Base-by-base conservation (phyloP, 2,888 invertebrate species). In the Andrena fulva region DNA sequence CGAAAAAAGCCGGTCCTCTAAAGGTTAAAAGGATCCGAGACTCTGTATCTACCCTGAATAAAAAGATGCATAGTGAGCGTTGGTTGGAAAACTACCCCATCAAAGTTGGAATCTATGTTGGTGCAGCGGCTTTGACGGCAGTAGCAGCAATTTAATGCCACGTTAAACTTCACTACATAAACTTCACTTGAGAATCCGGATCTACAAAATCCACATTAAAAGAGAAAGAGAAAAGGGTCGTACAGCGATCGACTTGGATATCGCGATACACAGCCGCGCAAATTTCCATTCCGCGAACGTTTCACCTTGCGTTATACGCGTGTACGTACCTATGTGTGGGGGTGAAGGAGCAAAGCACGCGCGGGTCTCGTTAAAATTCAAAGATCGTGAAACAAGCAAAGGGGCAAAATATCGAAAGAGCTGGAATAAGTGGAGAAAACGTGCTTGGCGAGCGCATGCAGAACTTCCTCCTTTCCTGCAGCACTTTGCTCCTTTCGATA, bases 351-450 rank as follows among this genome's bases (percentile, higher is more conserved):
- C 64, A 24, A 29, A 42, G 50, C 63, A 50, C 24, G n/a, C 60
- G 20, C 27, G 12, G 12, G 33, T 62, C 77, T 71, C 66, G 71
- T 80, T 80, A 77, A 60, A 71, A 80, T 80, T 80, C 80, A 77
- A 64, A 67, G 80, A 60, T 59, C 64, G 77, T 35, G 77, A 16
- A 48, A 54, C 77, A 60, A 77, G 69, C 69, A 59, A 42, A 69
- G 27, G 56, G 42, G 59, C 35, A 10, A 59, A 69, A 56, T 69
- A 59, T 69, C 69, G 35, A 59, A 56, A 68, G 56, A 54, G 59
- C 64, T 66, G 27, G 59, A 64, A 79, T 62, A 20, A 67, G 70
- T 67, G 33, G 7, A 31, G 29, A 7, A 35, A 66, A 62, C 77
- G 77, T 80, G 77, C 64, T 7, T 42, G 10, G 24, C 56, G 16